A percentile compares a stretch with the other conserved stretches of the same genome.
Conservation (phyloP, 1,140 invertebrate species). For the Lepidurus packardi region DNA sequence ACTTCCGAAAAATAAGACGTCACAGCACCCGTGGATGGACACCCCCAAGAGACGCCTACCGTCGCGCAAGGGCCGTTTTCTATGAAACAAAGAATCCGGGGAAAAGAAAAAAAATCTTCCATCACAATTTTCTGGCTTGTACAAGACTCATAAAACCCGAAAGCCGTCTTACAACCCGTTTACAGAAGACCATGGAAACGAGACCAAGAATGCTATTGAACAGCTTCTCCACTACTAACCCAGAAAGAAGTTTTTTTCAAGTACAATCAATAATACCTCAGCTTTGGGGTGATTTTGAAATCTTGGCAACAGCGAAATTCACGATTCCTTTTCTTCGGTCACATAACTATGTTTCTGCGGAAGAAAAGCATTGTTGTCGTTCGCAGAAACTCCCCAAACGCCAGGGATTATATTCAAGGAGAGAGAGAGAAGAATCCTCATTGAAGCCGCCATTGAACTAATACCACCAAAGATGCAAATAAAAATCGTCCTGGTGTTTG, state of each 20-base stretch:
- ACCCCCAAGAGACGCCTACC: not conserved
- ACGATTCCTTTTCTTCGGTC: not conserved
- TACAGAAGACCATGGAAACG: not conserved
- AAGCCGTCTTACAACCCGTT: not conserved
- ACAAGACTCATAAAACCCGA: no score
- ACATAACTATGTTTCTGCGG: not conserved
- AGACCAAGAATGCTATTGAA: not conserved
- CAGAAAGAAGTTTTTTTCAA: not conserved
- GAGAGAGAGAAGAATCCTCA: not conserved
- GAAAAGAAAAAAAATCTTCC: not conserved
- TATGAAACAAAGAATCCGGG: not conserved
- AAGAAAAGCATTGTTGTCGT: not conserved
- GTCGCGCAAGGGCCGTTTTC: not conserved
- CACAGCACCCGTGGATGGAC: not conserved
- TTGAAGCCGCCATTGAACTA: no score
- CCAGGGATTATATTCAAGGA: not conserved
- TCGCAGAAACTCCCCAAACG: not conserved
- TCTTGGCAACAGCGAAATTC: slow-evolving; percentile 7
- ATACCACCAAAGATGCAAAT: no score
- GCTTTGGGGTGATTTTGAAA: not conserved
- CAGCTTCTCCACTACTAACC: not conserved
- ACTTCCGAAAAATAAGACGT: not conserved
- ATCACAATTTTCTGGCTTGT: not conserved
- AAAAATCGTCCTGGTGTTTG: no score
- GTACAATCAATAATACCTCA: slow-evolving; percentile 1